Percentiles rank a stretch among this genome's conserved stretches.
Evolutionary conservation across 1,140 invertebrate genomes (phyloP).

Genomic region (Drosophila arizonae): DNA sequence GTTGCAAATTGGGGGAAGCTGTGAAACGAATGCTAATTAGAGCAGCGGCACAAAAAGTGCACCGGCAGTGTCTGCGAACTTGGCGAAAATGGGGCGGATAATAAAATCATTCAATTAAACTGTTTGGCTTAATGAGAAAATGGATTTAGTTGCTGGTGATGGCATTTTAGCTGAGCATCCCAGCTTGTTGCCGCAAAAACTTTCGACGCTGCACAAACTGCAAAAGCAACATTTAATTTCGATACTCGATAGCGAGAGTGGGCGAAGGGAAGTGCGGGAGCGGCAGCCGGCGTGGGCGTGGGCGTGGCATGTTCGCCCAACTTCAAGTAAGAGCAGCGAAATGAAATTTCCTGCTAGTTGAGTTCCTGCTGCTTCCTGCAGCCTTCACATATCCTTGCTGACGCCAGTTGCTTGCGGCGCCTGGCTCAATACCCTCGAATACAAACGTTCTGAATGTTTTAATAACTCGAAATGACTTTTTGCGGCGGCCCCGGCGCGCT

Average conservation of each 20-base stretch:
- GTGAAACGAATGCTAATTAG: conserved; percentile 38
- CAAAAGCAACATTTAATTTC: conserved; percentile 72
- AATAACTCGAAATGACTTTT: conserved; percentile 81
- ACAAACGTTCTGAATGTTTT: conserved; percentile 81
- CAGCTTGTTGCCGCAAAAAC: conserved; percentile 29
- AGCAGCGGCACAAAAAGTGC: conserved; percentile 20
- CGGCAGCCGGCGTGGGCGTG: neutral
- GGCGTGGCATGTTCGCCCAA: conserved; percentile 35
- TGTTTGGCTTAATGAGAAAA: conserved; percentile 74
- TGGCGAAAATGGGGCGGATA: conserved; percentile 3
- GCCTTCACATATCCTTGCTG: conserved; percentile 72
- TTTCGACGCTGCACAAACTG: conserved; percentile 17
- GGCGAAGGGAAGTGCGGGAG: conserved; percentile 20
- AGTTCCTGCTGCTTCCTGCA: conserved; percentile 67
- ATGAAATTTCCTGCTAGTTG: conserved; percentile 77
- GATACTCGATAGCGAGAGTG: conserved; percentile 75
- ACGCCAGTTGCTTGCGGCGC: conserved; percentile 40
- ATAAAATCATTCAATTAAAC: conserved; percentile 61
- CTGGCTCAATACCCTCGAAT: conserved; percentile 61
- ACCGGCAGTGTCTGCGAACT: neutral
- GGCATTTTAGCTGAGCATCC: conserved; percentile 26
- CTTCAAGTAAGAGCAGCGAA: conserved; percentile 60
- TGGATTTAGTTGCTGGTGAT: conserved; percentile 58
- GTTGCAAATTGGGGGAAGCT: conserved; percentile 1
- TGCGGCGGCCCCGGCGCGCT: conserved; percentile 51